phyloP scores from a whole-genome alignment of 2,113 vertebrate genomes.

The Gymnorhina tibicen region DNA sequence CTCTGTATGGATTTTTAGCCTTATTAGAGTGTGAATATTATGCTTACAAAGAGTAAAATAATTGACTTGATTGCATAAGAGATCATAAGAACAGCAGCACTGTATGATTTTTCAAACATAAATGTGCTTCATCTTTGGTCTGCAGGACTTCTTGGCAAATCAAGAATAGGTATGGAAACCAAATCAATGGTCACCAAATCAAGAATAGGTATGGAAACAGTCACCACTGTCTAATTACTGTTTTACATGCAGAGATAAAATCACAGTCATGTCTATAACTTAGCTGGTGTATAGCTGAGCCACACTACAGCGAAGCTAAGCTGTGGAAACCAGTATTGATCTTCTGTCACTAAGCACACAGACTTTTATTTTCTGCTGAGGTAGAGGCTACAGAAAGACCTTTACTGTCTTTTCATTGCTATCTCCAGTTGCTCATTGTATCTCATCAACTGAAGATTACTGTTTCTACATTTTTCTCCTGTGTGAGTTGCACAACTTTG shows the following conservation, averaged over 20 bases:
- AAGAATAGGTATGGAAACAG: background rate
- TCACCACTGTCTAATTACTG: background rate
- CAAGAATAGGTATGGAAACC: background rate
- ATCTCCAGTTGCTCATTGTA: background rate
- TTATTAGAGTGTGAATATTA: background rate
- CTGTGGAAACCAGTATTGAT: background rate
- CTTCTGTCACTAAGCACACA: background rate
- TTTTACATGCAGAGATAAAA: background rate
- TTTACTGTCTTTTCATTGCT: background rate
- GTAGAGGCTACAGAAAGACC: background rate
- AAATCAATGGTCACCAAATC: too few relatives aligned
- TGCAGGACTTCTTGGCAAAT: background rate
- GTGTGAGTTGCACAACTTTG: background rate
- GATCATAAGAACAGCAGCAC: background rate
- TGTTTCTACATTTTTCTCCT: accelerated
- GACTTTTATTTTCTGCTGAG: background rate
- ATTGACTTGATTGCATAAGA: background rate
- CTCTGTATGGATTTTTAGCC: background rate
- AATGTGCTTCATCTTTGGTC: background rate
- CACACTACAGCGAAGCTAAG: background rate
- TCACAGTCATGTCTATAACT: background rate
- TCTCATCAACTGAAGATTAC: background rate
- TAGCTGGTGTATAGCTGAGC: background rate
- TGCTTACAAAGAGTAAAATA: background rate
- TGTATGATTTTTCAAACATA: background rate